Percentiles rank a stretch among this genome's conserved stretches.
These are phyloP conservation scores for Siniperca obscura DNA, from an alignment of 2,797 vertebrate genomes.

Conservation along the genomic window DNA sequence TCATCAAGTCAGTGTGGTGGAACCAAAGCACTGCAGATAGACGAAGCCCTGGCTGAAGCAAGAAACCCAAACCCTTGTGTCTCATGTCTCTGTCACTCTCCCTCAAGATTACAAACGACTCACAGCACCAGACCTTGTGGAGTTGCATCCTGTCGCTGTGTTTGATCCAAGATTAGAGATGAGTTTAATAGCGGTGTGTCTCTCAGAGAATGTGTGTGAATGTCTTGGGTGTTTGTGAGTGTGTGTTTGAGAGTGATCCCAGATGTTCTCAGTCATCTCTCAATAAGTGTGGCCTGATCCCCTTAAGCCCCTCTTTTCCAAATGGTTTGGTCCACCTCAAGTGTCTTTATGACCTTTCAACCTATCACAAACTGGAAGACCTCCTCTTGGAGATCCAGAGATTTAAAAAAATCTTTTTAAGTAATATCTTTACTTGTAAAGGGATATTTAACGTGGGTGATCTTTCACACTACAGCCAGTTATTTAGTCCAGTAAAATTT, in stretches of 20 bases:
- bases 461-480: constrained; percentile 52
- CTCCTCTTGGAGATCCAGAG: constrained; percentile 49
- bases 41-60: constrained; percentile 13
- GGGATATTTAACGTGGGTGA: constrained; percentile 63
- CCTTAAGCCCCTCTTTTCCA: constrained; percentile 77
- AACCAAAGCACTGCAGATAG: constrained; percentile 61
- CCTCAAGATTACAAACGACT: constrained; percentile 73
- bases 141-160: constrained; percentile 61
- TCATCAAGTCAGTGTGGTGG: constrained; percentile 70
- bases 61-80: constrained; percentile 71
- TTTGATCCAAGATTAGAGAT: constrained; percentile 73
- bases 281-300: constrained; percentile 85
- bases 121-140: constrained; percentile 47
- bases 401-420: constrained; percentile 40
- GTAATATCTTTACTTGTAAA: constrained; percentile 66
- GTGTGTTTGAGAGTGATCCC: constrained; percentile 79
- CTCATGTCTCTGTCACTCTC: constrained; percentile 80
- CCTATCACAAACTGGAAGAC: constrained; percentile 68
- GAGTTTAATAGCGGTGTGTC: constrained; percentile 47
- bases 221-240: constrained; percentile 44
- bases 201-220: constrained; percentile 48
- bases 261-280: constrained; percentile 86
- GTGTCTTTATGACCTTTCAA: constrained; percentile 78
- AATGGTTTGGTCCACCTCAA: constrained; percentile 78
- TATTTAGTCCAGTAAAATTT: constrained; percentile 56